These are phyloP conservation scores for Oophaga sylvatica DNA, from an alignment of 2,797 vertebrate genomes.

Conservation along the genomic window DNA sequence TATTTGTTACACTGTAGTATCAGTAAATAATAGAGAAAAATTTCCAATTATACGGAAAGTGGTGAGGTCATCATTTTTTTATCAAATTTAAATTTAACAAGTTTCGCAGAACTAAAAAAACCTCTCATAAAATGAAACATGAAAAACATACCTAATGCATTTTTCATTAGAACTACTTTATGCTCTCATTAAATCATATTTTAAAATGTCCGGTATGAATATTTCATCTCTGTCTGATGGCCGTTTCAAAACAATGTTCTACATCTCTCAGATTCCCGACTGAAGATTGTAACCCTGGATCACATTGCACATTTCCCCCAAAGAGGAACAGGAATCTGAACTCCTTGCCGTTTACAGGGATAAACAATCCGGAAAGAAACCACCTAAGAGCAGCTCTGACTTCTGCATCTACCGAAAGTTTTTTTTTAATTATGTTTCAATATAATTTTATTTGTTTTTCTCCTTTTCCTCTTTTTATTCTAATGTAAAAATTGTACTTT, in stretches of 20 bases:
- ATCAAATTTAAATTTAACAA: too few species aligned
- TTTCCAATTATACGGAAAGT: too few species aligned
- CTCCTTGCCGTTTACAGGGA: neutral
- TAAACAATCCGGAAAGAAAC: neutral
- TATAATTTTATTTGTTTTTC: too few species aligned
- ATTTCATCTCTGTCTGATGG: conserved; percentile 59
- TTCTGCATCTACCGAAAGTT: too few species aligned
- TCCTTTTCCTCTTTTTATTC: too few species aligned
- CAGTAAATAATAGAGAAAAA: too few species aligned
- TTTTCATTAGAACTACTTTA: conserved; percentile 63
- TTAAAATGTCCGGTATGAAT: conserved; percentile 63
- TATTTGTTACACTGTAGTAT: too few species aligned
- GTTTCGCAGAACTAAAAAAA: conserved; percentile 43
- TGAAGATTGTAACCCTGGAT: neutral
- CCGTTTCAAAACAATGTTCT: conserved; percentile 54
- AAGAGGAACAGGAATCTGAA: neutral
- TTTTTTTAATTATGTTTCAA: too few species aligned
- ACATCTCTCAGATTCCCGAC: conserved; percentile 27
- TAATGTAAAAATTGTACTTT: neutral
- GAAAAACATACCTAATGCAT: conserved; percentile 63
- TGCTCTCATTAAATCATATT: conserved; percentile 64
- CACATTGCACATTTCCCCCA: neutral
- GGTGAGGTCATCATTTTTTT: too few species aligned
- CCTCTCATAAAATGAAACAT: conserved; percentile 58
- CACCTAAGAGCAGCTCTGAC: too few species aligned